Percentiles rank a stretch among this genome's conserved stretches.
Evolutionary conservation across 2,797 vertebrate species (phyloP).

Genomic region (Acridotheres tristis): DNA sequence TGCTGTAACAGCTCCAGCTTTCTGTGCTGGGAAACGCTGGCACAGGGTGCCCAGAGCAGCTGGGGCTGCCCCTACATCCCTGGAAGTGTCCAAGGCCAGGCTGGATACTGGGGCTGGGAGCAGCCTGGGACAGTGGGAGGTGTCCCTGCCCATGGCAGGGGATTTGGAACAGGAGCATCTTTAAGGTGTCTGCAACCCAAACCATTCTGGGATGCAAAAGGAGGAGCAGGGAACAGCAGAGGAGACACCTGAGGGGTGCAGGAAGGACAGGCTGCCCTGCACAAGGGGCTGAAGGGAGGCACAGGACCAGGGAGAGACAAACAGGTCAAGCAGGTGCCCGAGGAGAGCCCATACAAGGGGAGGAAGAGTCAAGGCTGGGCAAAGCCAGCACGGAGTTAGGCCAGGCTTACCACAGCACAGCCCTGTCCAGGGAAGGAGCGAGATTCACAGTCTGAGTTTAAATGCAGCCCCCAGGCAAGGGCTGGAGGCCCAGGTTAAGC

Average conservation of each 20-base stretch:
- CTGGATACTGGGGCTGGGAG: rapidly evolving
- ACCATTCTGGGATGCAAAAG: neutral
- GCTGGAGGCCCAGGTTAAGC: neutral
- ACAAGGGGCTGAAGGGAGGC: neutral
- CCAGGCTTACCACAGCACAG: neutral
- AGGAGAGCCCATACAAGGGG: rapidly evolving
- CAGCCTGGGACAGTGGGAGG: rapidly evolving
- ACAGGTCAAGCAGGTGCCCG: neutral
- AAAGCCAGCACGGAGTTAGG: neutral
- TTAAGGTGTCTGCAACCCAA: neutral
- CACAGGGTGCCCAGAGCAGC: neutral
- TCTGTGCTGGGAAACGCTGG: neutral
- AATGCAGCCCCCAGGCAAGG: neutral
- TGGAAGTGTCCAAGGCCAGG: neutral
- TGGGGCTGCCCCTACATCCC: neutral
- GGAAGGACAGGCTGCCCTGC: neutral
- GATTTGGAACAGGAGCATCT: too few species aligned
- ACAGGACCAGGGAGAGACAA: neutral
- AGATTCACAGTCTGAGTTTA: neutral
- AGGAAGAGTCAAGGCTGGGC: neutral
- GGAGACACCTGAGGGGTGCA: neutral
- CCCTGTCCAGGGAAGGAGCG: rapidly evolving
- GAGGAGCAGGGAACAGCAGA: neutral
- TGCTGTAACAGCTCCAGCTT: neutral
- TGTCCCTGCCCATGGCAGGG: neutral